These are phyloP conservation scores for Myopa testacea DNA, from an alignment of 2,888 invertebrate species.

Conservation along the genomic window DNA sequence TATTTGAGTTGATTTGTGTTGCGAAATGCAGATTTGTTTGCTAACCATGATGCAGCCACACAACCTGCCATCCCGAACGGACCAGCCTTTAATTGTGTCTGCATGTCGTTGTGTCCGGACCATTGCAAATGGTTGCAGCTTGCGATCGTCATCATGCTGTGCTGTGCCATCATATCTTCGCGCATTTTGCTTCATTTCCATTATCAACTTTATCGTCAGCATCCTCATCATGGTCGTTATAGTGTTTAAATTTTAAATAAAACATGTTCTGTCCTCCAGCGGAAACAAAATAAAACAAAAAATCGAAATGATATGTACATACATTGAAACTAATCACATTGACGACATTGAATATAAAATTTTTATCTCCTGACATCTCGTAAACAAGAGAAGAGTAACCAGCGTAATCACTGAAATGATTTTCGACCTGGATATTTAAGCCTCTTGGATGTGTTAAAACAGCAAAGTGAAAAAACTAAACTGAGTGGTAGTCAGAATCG, in stretches of 20 bases:
- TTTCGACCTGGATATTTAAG: too few relatives aligned
- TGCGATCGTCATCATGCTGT: not conserved
- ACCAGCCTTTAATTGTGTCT: conserved; percentile 29
- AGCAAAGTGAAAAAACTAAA: too few relatives aligned
- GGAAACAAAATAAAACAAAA: not conserved
- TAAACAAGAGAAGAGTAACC: too few relatives aligned
- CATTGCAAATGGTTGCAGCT: conserved; percentile 23
- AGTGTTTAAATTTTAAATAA: conserved; percentile 28
- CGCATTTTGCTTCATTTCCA: conserved; percentile 26
- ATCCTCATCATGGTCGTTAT: conserved; percentile 21
- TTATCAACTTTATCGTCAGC: conserved; percentile 21
- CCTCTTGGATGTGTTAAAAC: too few relatives aligned
- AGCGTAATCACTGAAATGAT: too few relatives aligned
- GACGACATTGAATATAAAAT: not conserved
- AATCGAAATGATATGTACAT: not conserved
- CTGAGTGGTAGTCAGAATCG: too few relatives aligned
- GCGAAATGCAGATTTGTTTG: conserved; percentile 45
- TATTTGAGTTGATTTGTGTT: conserved; percentile 44
- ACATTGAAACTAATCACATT: conserved; percentile 31
- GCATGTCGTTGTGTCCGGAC: not conserved
- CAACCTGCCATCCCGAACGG: not conserved
- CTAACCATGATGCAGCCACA: conserved; percentile 21
- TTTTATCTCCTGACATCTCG: not conserved
- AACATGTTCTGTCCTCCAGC: conserved; percentile 9
- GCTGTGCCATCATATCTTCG: conserved; percentile 20